Evolutionary conservation across 2,113 vertebrate species (phyloP), one percentile per base, ranked within the genome.

Genomic region (Madoqua kirkii): DNA sequence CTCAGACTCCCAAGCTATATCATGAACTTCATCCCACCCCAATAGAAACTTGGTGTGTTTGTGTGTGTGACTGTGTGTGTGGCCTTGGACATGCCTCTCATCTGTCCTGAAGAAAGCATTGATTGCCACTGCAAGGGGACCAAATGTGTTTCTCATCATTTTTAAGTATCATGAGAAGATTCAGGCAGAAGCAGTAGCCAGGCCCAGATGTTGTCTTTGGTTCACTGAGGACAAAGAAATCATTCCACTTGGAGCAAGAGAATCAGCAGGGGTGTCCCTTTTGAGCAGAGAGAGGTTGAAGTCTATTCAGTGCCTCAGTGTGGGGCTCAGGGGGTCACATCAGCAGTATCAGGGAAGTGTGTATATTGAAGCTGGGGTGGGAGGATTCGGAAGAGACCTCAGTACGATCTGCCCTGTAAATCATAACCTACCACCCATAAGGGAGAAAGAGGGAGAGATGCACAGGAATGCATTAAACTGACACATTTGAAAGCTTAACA

Each of bases 161-260:
- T 98, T 64, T 97, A 97, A 95, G 98, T 96, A 95, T 97, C 98
- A 98, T 93, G 98, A 94, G 96, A 98, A 98, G 98, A 98, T 97
- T 97, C 97, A 95, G 97, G 98, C 94, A 98, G 98, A 98, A 98
- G 98, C 98, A 98, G 98, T 98, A 98, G 98, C 98, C 98, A 98
- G 97, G 95, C 97, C 98, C 98, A 98, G 98, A 98, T 98, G 98
- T 98, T 98, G 95, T 96, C 97, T 97, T 98, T 96, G 15, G 97
- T 89, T 96, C 95, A 91, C 55, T 64, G 95, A 98, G 98, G 97
- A 98, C 93, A 94, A 98, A 98, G 97, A 97, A 97, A 96, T 98
- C 93, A 91, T 89, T 85, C 97, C 97, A 96, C 96, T 71, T 97
- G 55, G 79, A 97, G 89, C 82, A 27, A 78, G 96, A 94, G 96